Conservation (phyloP, 2,888 invertebrate species). For the Arctia plantaginis region DNA sequence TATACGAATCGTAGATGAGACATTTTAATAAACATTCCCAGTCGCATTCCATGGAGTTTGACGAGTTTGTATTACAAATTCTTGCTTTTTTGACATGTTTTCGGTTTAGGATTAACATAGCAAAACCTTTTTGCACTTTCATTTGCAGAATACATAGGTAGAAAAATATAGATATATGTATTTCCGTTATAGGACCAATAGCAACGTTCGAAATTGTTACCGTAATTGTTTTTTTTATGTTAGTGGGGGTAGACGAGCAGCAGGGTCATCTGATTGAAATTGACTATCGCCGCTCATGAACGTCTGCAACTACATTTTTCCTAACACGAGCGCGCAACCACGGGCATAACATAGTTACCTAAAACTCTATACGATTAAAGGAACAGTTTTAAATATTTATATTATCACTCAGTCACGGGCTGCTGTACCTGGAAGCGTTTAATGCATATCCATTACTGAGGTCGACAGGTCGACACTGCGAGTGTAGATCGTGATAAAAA, state of each 20-base stretch:
- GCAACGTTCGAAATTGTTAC: too few relatives aligned
- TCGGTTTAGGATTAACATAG: not conserved
- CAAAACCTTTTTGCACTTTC: not conserved
- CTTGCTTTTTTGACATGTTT: constrained; percentile 22
- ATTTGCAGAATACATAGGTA: not conserved
- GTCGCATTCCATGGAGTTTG: constrained; percentile 18
- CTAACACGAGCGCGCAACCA: too few relatives aligned
- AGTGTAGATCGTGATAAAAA: too few relatives aligned
- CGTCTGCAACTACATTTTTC: too few relatives aligned
- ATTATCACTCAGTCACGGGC: not conserved
- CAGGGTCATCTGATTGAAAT: too few relatives aligned
- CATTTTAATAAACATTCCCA: constrained; percentile 37
- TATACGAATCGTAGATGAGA: constrained; percentile 31
- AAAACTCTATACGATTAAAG: not conserved
- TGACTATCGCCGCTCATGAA: too few relatives aligned
- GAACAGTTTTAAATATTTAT: not conserved
- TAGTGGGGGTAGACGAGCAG: too few relatives aligned
- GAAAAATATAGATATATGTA: not conserved
- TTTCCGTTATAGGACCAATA: too few relatives aligned
- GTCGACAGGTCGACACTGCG: not conserved
- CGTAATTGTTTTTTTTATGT: too few relatives aligned
- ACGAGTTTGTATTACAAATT: constrained; percentile 23
- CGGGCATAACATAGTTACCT: not conserved
- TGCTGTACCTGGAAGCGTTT: not conserved
- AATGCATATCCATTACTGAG: constrained; percentile 4